Conservation (phyloP, 2,888 invertebrate species). For the Dynastes hyllus region DNA sequence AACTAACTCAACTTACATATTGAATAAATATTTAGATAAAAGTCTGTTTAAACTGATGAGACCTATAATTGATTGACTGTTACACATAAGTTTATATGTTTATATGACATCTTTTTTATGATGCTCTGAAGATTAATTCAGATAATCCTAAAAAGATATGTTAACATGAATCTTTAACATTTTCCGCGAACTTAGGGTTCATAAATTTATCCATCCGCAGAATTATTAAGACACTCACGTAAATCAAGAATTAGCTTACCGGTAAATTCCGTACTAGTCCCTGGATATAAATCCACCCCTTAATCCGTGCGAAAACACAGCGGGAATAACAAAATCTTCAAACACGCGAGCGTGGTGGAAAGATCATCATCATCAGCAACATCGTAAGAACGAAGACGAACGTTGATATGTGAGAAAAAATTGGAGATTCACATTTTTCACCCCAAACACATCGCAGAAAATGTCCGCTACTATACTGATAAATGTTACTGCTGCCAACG, state of each 20-base stretch:
- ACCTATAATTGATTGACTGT: too few relatives aligned
- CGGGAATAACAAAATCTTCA: conserved; percentile 53
- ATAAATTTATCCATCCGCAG: not conserved
- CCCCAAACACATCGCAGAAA: not conserved
- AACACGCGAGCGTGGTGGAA: conserved; percentile 45
- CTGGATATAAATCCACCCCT: conserved; percentile 49
- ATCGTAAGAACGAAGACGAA: not conserved
- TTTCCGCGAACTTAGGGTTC: not conserved
- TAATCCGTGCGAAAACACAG: conserved; percentile 52
- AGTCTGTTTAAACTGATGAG: too few relatives aligned
- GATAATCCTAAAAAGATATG: not conserved
- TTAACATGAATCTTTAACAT: not conserved
- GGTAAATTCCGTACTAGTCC: conserved; percentile 28
- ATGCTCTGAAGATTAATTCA: too few relatives aligned
- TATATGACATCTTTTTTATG: too few relatives aligned
- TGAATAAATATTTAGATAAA: too few relatives aligned
- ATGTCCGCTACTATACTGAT: not conserved
- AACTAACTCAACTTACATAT: too few relatives aligned
- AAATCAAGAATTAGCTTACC: conserved; percentile 52
- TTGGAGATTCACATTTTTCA: conserved; percentile 32
- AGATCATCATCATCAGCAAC: conserved; percentile 38
- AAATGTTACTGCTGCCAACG: conserved; percentile 4
- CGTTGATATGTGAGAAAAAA: conserved; percentile 23
- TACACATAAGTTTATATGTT: too few relatives aligned
- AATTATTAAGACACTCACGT: conserved; percentile 46